Evolutionary conservation across 2,888 invertebrate genomes (phyloP).

Genomic region (Hetaerina titia): DNA sequence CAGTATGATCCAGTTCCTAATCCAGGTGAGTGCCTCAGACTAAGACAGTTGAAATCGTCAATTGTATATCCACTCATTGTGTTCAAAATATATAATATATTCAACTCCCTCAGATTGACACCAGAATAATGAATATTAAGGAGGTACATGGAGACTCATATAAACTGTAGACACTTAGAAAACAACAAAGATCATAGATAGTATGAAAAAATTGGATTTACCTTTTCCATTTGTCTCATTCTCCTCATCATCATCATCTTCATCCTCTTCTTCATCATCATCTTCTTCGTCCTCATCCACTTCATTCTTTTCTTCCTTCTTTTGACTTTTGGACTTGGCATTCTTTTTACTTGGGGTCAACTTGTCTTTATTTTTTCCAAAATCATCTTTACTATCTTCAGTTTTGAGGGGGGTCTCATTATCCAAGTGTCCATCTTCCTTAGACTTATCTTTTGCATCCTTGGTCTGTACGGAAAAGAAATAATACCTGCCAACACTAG

Average conservation of each 20-base stretch:
- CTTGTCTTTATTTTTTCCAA: constrained; percentile 49
- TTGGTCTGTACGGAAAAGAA: not conserved
- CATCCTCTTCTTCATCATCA: constrained; percentile 32
- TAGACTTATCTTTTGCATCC: constrained; percentile 36
- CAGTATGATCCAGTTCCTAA: too few species aligned
- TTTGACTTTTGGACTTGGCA: constrained; percentile 37
- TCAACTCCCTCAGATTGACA: too few species aligned
- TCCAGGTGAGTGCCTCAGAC: too few species aligned
- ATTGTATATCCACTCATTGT: too few species aligned
- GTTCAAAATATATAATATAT: too few species aligned
- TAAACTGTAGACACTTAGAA: not conserved
- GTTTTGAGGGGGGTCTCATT: not conserved
- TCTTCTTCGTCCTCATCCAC: constrained; percentile 21
- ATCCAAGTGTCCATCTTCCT: constrained; percentile 39
- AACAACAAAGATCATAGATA: not conserved
- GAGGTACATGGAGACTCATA: too few species aligned
- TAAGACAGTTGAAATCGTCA: too few species aligned
- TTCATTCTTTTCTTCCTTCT: constrained; percentile 24
- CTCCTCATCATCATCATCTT: not conserved
- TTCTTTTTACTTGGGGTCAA: constrained; percentile 48
- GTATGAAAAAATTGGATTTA: not conserved
- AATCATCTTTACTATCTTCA: constrained; percentile 52
- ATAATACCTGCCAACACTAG: not conserved
- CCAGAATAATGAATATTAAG: too few species aligned
- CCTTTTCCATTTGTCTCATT: constrained; percentile 53